These are phyloP conservation scores for Glaucidium brasilianum DNA, from an alignment of 2,113 vertebrate genomes.

Conservation along the genomic window DNA sequence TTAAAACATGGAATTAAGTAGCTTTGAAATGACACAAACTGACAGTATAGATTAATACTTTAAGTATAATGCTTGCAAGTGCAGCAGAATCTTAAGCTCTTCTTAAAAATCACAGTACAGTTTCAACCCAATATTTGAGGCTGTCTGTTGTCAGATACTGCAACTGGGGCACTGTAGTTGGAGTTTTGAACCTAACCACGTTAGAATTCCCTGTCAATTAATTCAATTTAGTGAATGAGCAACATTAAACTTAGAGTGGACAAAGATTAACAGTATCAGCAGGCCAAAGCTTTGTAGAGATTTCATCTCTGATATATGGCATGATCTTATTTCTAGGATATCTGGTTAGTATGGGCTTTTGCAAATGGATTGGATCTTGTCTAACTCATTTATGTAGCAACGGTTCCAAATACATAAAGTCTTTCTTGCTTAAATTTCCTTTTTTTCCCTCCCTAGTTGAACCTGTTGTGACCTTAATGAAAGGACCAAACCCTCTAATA, in stretches of 20 bases:
- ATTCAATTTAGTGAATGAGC: background rate
- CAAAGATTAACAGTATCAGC: background rate
- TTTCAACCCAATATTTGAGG: background rate
- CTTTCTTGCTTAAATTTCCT: background rate
- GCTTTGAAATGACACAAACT: background rate
- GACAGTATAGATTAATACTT: background rate
- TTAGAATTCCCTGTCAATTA: background rate
- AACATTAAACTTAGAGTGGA: background rate
- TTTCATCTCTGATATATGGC: accelerated
- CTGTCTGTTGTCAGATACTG: background rate
- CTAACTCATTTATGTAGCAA: background rate
- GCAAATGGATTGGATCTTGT: background rate
- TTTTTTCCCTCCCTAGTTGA: conserved; percentile 77
- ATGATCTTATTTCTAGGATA: background rate
- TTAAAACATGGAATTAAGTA: background rate
- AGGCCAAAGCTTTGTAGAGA: background rate
- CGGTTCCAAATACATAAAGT: background rate
- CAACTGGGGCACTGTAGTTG: background rate
- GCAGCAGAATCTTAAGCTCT: background rate
- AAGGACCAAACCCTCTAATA: conserved; percentile 82
- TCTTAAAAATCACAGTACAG: accelerated
- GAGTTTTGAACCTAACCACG: accelerated
- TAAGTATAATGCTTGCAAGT: accelerated
- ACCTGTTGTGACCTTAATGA: conserved; percentile 88
- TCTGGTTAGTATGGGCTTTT: background rate